Percentiles rank a stretch among this genome's conserved stretches.
Evolutionary conservation across 2,888 invertebrate genomes (phyloP).

Genomic region (Melipona bicolor): DNA sequence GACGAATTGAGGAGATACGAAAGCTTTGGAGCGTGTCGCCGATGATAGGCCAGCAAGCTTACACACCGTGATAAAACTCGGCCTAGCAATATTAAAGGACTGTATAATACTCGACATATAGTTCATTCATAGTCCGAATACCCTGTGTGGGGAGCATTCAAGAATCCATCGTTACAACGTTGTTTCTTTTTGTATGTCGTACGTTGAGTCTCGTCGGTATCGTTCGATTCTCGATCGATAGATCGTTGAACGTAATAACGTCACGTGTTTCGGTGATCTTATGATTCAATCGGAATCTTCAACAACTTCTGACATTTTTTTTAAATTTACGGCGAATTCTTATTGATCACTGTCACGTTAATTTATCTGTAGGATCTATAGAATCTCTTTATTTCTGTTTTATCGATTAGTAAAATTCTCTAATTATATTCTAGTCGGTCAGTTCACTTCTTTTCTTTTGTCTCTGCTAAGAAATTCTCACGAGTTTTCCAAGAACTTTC

Average conservation of each 20-base stretch:
- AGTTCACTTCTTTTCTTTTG: too few species aligned
- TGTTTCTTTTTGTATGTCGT: background rate
- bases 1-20: background rate
- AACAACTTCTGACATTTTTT: background rate
- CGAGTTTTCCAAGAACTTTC: background rate
- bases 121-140: conserved; percentile 19
- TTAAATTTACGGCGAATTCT: background rate
- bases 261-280: background rate
- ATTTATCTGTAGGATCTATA: background rate
- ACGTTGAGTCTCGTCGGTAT: conserved; percentile 2
- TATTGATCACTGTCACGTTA: background rate
- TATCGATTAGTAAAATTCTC: background rate
- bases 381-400: background rate
- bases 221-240: background rate
- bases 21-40: background rate
- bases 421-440: too few species aligned
- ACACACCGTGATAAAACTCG: conserved; percentile 66
- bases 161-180: background rate
- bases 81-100: conserved; percentile 65
- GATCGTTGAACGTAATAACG: conserved; percentile 14
- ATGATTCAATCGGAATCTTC: too few species aligned
- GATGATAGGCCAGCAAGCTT: conserved; percentile 31
- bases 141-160: conserved; percentile 4
- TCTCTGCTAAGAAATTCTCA: too few species aligned
- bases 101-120: conserved; percentile 40